Evolutionary conservation across 2,797 vertebrate genomes (phyloP), one percentile per base, ranked within the genome.

Genomic region (Xerus rutilus): DNA sequence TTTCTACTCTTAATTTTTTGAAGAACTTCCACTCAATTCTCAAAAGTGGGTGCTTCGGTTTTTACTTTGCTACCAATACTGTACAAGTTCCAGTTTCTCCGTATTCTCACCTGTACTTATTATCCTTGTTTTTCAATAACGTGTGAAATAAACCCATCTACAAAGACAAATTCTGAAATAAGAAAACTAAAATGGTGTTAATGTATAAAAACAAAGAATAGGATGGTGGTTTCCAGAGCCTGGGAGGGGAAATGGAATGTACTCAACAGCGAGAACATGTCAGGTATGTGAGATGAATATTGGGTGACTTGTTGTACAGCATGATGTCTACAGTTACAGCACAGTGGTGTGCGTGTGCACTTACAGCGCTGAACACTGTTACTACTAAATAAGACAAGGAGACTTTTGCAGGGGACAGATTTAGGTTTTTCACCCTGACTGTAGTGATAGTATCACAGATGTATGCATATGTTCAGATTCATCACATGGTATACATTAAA

Each of bases 1-100:
- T 28, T 39, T 62, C 43, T 28, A 35, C 3, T 35, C 65, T 21
- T 39, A 39, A 64, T 47, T 84, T 57, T 39, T 83, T 52, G 3
- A 23, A 92, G 30, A 78, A 35, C 7, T 45, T 72, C 47, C 14
- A 30, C 28, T 54, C 49, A 39, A 2, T 64, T 23, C 47, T 5
- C 17, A 3, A 30, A 39, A 54, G 5, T 1, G 8, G 12, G 20
- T 49, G 5, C 11, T n/a, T 9, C 12, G 30, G 2, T 17, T 30
- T 86, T 47, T 45, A 78, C 12, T 57, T 39, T 39, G 35, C n/a
- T 25, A n/a, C 10, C 23, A 78, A 5, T 3, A 78, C 5, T 28
- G 0, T 23, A 25, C 8, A 30, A 39, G 4, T 52, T 49, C 25
- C 4, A 15, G 3, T 82, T 91, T 92, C 21, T 72, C 45, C 5